phyloP scores from a whole-genome alignment of 92 coral and sea anemone species.

The Desmophyllum pertusum region DNA sequence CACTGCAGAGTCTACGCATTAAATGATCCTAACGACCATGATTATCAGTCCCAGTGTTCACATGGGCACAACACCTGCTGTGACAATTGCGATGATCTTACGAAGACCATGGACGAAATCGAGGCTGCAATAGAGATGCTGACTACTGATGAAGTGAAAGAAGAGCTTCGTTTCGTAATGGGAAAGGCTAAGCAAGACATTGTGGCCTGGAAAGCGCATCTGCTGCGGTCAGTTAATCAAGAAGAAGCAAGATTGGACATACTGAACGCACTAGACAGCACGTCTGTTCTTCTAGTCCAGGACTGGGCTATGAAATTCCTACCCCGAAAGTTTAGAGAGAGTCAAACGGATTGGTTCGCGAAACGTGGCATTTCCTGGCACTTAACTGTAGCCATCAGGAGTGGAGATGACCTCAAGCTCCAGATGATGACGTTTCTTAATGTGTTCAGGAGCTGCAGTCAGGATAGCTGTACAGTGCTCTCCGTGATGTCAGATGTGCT shows the following conservation, averaged over 20 bases:
- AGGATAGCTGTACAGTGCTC: no score
- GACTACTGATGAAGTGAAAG: no score
- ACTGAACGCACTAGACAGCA: constrained; percentile 47
- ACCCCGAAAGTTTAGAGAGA: constrained; percentile 45
- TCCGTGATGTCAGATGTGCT: constrained; percentile 6
- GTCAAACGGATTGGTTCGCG: constrained; percentile 67
- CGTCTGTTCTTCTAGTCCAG: constrained; percentile 31
- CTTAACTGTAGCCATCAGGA: constrained; percentile 75
- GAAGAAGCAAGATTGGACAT: constrained; percentile 57
- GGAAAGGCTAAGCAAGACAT: constrained; percentile 47
- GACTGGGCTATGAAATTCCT: constrained; percentile 56
- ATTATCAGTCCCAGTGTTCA: constrained; percentile 46
- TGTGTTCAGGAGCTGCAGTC: no score
- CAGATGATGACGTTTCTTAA: no score
- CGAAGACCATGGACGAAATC: no score
- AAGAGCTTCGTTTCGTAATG: no score
- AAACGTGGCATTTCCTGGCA: constrained; percentile 67
- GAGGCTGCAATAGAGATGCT: no score
- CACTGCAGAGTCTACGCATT: constrained; percentile 69
- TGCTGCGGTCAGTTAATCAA: constrained; percentile 53
- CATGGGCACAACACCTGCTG: constrained; percentile 64
- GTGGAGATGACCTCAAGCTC: no score
- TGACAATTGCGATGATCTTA: no score
- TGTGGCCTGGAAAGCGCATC: constrained; percentile 67
- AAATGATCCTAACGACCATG: constrained; percentile 58